A percentile compares a stretch with the other conserved stretches of the same genome.
phyloP scores from a whole-genome alignment of 2,888 invertebrate species.

The Rhimphoctona megacephalus region DNA sequence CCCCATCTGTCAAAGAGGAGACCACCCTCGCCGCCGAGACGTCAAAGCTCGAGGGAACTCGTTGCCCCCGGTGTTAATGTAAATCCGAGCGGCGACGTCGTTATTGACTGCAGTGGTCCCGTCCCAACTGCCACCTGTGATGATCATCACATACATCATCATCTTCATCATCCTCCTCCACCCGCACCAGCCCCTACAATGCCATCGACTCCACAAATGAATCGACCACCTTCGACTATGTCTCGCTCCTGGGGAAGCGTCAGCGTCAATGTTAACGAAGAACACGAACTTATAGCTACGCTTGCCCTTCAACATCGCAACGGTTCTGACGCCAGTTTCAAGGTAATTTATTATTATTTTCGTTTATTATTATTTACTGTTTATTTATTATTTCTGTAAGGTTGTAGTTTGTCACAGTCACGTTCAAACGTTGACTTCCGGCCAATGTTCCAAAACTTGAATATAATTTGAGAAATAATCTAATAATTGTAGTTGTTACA shows the following conservation, averaged over 20 bases:
- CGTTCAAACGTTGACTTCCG: no score
- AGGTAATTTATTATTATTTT: conserved; percentile 85
- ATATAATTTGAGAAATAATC: no score
- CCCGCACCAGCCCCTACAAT: conserved; percentile 89
- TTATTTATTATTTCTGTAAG: neutral
- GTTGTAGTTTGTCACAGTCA: no score
- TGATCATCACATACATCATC: conserved; percentile 80
- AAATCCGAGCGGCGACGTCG: conserved; percentile 79
- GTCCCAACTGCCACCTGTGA: conserved; percentile 85
- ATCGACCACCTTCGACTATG: conserved; percentile 85
- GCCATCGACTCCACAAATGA: conserved; percentile 87
- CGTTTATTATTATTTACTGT: neutral
- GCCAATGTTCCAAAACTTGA: no score
- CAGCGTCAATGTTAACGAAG: conserved; percentile 82
- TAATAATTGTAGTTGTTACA: no score
- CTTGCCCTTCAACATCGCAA: conserved; percentile 88
- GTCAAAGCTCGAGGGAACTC: conserved; percentile 86
- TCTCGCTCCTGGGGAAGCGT: conserved; percentile 87
- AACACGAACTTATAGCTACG: conserved; percentile 84
- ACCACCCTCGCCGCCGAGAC: conserved; percentile 93
- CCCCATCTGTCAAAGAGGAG: conserved; percentile 92
- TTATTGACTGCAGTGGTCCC: conserved; percentile 84
- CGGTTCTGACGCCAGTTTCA: conserved; percentile 93
- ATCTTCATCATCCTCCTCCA: conserved; percentile 83
- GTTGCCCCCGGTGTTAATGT: conserved; percentile 71